Conservation (phyloP, 1,140 invertebrate species). For the Ephestia elutella region DNA sequence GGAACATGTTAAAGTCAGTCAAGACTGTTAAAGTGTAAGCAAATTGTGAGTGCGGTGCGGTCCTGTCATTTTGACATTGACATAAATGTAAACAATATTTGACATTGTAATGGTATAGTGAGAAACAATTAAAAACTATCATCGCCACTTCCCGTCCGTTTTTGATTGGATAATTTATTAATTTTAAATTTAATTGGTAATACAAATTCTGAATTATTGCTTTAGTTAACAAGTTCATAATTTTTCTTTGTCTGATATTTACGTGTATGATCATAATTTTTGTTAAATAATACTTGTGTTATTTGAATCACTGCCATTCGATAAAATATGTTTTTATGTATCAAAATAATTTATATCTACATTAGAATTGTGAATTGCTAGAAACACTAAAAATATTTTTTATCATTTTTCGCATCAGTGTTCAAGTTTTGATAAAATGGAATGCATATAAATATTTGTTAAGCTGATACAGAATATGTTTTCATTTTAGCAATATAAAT, state of each 20-base stretch:
- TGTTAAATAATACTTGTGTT: background rate
- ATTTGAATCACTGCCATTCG: background rate
- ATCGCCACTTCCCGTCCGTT: background rate
- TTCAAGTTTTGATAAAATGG: no score
- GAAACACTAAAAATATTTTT: background rate
- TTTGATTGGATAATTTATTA: no score
- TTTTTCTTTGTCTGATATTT: background rate
- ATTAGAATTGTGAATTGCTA: background rate
- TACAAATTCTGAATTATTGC: no score
- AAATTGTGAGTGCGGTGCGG: background rate
- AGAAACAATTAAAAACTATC: background rate
- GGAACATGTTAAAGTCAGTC: constrained; percentile 26
- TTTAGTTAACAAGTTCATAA: no score
- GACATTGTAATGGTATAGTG: background rate
- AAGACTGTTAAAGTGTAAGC: constrained; percentile 20
- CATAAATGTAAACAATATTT: background rate
- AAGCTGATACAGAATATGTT: no score
- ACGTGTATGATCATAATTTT: background rate
- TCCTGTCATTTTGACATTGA: background rate
- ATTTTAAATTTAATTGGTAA: no score
- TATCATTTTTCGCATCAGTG: background rate
- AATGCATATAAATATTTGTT: no score
- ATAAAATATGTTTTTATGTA: background rate
- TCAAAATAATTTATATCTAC: background rate
- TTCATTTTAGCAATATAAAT: no score